Evolutionary conservation across 2,113 vertebrate species (phyloP).

Genomic region (Seriola quinqueradiata): DNA sequence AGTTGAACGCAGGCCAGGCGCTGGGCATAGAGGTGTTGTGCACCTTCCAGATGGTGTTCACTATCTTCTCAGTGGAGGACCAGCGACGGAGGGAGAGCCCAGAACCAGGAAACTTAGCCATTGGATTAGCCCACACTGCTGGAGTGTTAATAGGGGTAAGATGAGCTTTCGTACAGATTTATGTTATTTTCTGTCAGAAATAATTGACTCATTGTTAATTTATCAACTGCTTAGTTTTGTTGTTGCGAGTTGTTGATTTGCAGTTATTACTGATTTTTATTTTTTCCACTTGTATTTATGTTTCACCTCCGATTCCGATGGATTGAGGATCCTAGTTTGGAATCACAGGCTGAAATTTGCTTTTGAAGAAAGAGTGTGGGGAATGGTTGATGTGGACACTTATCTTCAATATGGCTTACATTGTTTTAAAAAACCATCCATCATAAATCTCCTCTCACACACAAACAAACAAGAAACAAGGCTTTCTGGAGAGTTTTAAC

Average conservation of each 20-base stretch:
- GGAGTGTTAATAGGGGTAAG: constrained; percentile 84
- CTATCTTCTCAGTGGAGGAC: constrained; percentile 83
- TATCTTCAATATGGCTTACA: too few species aligned
- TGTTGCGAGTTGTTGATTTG: not conserved
- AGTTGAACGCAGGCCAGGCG: constrained; percentile 83
- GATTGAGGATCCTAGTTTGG: too few species aligned
- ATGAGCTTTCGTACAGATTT: not conserved
- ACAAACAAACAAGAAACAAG: not conserved
- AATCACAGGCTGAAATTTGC: not conserved
- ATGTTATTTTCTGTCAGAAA: not conserved
- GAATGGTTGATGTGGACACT: too few species aligned
- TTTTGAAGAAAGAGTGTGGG: too few species aligned
- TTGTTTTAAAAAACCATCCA: not conserved
- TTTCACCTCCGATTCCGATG: not conserved
- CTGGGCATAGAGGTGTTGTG: constrained; percentile 85
- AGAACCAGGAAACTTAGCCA: constrained; percentile 81
- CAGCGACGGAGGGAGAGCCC: constrained; percentile 71
- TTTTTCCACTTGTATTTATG: not conserved
- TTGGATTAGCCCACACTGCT: constrained; percentile 86
- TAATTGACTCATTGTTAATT: not conserved
- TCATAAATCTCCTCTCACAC: not conserved
- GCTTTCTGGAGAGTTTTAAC: not conserved
- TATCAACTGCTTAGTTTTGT: not conserved
- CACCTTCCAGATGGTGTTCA: constrained; percentile 89
- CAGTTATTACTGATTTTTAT: not conserved